Conservation (phyloP, 2,797 vertebrate species). For the Mormyrus hasselquistii region DNA sequence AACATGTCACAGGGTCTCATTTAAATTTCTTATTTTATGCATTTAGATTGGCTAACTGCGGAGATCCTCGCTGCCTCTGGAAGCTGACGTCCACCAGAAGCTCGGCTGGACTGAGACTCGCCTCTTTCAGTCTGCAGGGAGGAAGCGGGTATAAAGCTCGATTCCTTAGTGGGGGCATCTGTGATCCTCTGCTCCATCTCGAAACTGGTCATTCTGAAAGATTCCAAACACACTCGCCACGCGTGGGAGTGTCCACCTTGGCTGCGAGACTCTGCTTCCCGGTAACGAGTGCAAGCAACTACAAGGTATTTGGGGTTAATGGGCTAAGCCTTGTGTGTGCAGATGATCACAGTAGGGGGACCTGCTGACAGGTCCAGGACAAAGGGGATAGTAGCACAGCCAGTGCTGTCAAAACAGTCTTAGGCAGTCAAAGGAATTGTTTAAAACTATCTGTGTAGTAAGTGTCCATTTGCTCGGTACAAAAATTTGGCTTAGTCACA, state of each 20-base stretch:
- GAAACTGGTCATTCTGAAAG: not conserved
- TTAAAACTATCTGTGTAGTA: not conserved
- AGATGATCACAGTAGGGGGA: not conserved
- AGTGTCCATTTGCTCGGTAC: not conserved
- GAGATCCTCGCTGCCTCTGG: not conserved
- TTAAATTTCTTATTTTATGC: not conserved
- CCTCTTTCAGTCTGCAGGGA: not conserved
- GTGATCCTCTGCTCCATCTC: not conserved
- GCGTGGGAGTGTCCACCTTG: not conserved
- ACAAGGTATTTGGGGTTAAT: not conserved
- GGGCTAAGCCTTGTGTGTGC: not conserved
- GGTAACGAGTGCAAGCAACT: not conserved
- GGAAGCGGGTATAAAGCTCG: not conserved
- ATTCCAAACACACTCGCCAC: not conserved
- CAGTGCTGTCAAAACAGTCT: not conserved
- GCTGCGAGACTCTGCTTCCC: not conserved
- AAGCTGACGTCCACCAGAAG: not conserved
- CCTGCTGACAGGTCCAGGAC: not conserved
- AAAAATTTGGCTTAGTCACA: not conserved
- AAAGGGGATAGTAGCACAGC: not conserved
- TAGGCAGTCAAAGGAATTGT: not conserved
- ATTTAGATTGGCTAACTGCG: not conserved
- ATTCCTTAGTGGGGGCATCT: not conserved
- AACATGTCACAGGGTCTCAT: not conserved
- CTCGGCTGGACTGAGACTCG: not conserved